Evolutionary conservation across 2,113 vertebrate species (phyloP), one percentile per base, ranked within the genome.

Genomic region (Aptenodytes patagonicus): DNA sequence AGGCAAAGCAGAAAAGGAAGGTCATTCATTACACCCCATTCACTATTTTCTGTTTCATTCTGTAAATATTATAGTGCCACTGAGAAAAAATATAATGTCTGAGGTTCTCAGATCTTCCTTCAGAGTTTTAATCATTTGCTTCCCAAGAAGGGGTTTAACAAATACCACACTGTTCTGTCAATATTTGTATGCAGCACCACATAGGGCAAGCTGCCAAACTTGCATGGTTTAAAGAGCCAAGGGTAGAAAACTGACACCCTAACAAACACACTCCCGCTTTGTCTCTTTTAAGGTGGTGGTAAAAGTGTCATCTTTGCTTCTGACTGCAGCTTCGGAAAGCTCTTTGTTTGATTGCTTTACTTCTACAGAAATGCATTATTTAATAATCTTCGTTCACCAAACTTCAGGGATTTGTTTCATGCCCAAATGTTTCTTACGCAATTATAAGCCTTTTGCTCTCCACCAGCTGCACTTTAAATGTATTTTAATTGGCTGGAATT

Each of bases 401-500:
- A 97, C 96, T 98, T 97, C 84, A 77, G 96, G 77, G 97, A 94
- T 98, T 97, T 96, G 87, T 97, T 97, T 96, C 96, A 47, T 89
- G 96, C 95, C 97, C 97, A 70, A 91, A 97, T 83, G 80, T 97
- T 97, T 97, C 96, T 94, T 73, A 80, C 16, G 32, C 95, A 91
- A 96, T 97, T 93, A 65, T 77, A 91, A 65, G 90, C 92, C 96
- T 97, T 94, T 96, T 91, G 96, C 92, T 97, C 92, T 91, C 93
- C 95, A 97, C 97, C 97, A 98, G 98, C 98, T 98, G 98, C 97
- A 97, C 97, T 98, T 98, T 98, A 98, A 98, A 98, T 97, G 97
- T 97, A 98, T 98, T 98, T 97, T 98, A 98, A 98, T 98, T 98
- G 98, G 97, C 97, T 97, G 98, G 98, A 98, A 98, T 98, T 97